phyloP scores from a whole-genome alignment of 2,888 invertebrate species.

The Dynastes grantii region DNA sequence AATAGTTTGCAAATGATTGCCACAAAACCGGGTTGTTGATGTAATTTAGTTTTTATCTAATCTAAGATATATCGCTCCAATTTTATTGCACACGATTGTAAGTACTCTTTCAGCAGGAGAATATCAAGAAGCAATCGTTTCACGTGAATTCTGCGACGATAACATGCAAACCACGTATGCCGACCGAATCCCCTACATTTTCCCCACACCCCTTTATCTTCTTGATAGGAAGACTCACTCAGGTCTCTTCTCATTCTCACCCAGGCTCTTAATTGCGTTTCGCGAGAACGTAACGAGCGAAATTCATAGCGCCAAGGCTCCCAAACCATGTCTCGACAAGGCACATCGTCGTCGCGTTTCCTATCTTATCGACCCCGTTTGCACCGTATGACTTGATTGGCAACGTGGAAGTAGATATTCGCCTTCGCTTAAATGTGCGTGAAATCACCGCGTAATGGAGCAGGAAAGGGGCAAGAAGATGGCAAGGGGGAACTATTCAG shows the following conservation, averaged over 20 bases:
- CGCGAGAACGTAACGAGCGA: slow-evolving; percentile 30
- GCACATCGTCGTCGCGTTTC: too few species aligned
- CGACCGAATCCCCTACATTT: neutral
- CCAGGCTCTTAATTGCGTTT: slow-evolving; percentile 29
- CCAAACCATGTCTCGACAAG: too few species aligned
- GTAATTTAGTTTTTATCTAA: too few species aligned
- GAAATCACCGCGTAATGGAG: neutral
- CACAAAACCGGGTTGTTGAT: too few species aligned
- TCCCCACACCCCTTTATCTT: neutral
- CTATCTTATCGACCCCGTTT: too few species aligned
- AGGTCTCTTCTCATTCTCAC: neutral
- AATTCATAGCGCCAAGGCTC: slow-evolving; percentile 26
- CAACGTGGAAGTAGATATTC: neutral
- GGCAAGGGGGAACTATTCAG: slow-evolving; percentile 5
- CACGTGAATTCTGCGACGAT: neutral
- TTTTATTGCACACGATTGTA: too few species aligned
- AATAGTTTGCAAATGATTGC: too few species aligned
- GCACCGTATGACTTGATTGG: neutral
- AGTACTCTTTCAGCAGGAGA: too few species aligned
- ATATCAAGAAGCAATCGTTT: too few species aligned
- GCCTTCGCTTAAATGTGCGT: slow-evolving; percentile 10
- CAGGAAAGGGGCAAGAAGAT: too few species aligned
- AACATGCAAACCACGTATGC: slow-evolving; percentile 29
- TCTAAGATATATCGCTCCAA: too few species aligned
- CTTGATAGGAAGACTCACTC: neutral